A percentile compares a stretch with the other conserved stretches of the same genome.
Conservation (phyloP, 1,140 invertebrate genomes). For the Drosophila teissieri region DNA sequence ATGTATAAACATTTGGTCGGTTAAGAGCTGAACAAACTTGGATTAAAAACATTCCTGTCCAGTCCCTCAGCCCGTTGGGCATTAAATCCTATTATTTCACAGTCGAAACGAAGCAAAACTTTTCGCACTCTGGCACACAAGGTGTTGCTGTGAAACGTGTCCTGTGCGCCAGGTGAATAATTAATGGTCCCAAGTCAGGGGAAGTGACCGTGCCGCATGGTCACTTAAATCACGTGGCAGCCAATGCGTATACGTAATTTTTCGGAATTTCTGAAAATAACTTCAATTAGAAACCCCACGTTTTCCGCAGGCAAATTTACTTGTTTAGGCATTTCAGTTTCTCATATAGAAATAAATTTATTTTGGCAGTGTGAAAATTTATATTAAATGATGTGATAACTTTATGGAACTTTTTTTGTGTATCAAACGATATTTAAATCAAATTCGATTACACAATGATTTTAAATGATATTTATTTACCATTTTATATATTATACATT, state of each 20-base stretch:
- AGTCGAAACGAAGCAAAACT: conserved; percentile 22
- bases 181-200: conserved; percentile 47
- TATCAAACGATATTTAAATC: background rate
- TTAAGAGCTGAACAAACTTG: conserved; percentile 52
- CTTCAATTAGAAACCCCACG: conserved; percentile 8
- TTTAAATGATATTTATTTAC: conserved; percentile 2
- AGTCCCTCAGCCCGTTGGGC: conserved; percentile 19
- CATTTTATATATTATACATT: background rate
- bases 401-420: background rate
- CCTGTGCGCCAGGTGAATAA: conserved; percentile 62
- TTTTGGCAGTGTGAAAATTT: background rate
- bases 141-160: conserved; percentile 55
- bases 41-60: conserved; percentile 62
- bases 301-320: conserved; percentile 10
- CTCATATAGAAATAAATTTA: background rate
- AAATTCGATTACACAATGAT: background rate
- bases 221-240: conserved; percentile 27
- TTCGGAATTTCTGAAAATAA: conserved; percentile 4
- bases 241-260: conserved; percentile 23
- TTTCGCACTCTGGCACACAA: conserved; percentile 27
- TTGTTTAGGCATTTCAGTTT: conserved; percentile 10
- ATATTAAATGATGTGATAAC: background rate
- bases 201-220: conserved; percentile 12
- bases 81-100: conserved; percentile 77
- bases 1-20: conserved; percentile 67